Base-by-base conservation (phyloP, 2,888 invertebrate genomes). In the Zootermopsis nevadensis region DNA sequence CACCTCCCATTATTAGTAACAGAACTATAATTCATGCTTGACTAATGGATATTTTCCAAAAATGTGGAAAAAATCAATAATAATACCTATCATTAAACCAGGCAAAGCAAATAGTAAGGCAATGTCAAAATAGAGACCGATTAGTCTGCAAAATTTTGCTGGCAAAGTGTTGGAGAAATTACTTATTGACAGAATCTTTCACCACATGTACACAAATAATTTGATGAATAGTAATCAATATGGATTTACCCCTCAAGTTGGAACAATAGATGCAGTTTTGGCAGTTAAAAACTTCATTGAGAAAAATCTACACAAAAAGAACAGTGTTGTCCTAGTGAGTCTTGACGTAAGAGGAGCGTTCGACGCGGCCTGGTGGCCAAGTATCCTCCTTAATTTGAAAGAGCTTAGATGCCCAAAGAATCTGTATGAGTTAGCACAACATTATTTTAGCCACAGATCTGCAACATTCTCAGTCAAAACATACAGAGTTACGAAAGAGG, bases 351-450 rank as follows among this genome's bases (percentile, higher is more conserved):
- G 42, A 79, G 55, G 53, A 79, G 53, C 55, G 7, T 79, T 79
- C 55, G 79, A 79, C 30, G 79, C 79, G 48, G 79, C 53, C 10
- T 48, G 55, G 53, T 53, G 31, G 55, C 53, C 55, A 77, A 30
- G 53, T n/a, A 77, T 77, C 22, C 55, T 53, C 1, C 4, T 19
- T 30, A 79, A 53, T 30, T 15, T 31, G 10, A n/a, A 60, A 30
- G 55, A 79, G 4, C 33, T 79, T 3, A 31, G 27, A 22, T 79
- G 79, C 42, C 53, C 79, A 15, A n/a, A 33, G 55, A 79, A 53
- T 33, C 48, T 53, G 19, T 53, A 27, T 27, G 27, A 77, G 2
- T 31, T 77, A 55, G 22, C 31, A n/a, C 15, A n/a, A n/a, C 15
- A 30, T 24, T 77, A 77, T n/a, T 30, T 77, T 19, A 48, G 31